A percentile compares a stretch with the other conserved stretches of the same genome.
Conservation (phyloP, 1,140 invertebrate species). For the Mya arenaria region DNA sequence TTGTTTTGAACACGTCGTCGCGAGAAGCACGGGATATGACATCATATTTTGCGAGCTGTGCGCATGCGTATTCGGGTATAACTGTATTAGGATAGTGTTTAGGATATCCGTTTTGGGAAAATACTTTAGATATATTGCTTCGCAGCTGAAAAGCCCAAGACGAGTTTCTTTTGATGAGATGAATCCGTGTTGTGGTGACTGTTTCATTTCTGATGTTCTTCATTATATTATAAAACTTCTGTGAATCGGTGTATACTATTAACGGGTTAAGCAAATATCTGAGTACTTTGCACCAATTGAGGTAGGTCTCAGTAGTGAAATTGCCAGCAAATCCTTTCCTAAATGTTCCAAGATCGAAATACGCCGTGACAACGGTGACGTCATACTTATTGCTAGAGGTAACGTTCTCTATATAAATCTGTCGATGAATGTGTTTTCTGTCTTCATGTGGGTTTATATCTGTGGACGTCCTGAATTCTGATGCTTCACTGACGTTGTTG, state of each 20-base stretch:
- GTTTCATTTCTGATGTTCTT: slow-evolving; percentile 42
- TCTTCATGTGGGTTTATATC: too few species aligned
- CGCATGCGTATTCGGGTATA: slow-evolving; percentile 64
- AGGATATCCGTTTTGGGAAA: slow-evolving; percentile 59
- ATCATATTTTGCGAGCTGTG: slow-evolving; percentile 66
- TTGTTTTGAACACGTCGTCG: slow-evolving; percentile 49
- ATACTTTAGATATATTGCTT: slow-evolving; percentile 63
- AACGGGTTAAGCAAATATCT: slow-evolving; percentile 58
- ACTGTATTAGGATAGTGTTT: slow-evolving; percentile 69
- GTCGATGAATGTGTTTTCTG: too few species aligned
- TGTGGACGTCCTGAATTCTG: too few species aligned
- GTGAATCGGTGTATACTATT: slow-evolving; percentile 65
- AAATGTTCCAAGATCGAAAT: slow-evolving; percentile 69
- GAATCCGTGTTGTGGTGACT: slow-evolving; percentile 57
- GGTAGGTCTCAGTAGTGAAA: slow-evolving; percentile 41
- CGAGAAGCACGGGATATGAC: slow-evolving; percentile 48
- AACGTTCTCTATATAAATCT: too few species aligned
- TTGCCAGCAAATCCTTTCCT: slow-evolving; percentile 53
- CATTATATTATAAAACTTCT: slow-evolving; percentile 51
- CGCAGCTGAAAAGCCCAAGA: slow-evolving; percentile 62
- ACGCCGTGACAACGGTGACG: slow-evolving; percentile 71
- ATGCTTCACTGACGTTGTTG: too few species aligned
- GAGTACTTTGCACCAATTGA: slow-evolving; percentile 58
- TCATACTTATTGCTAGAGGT: too few species aligned
- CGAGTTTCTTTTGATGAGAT: slow-evolving; percentile 47